Conservation (phyloP, 2,888 invertebrate species). For the Pyrrhia umbra region DNA sequence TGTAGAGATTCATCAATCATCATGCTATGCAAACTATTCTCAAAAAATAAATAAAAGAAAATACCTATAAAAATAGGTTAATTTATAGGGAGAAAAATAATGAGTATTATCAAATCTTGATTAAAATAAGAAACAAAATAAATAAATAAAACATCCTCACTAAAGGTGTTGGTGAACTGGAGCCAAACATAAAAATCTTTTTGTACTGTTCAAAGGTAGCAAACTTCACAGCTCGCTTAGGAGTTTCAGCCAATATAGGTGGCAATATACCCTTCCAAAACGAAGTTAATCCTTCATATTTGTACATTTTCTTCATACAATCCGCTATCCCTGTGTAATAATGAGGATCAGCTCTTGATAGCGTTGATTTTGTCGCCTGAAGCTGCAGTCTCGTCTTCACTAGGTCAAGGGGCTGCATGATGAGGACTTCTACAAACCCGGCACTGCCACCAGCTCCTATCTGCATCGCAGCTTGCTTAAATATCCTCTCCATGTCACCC, state of each 20-base stretch:
- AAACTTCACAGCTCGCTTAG: slow-evolving; percentile 98
- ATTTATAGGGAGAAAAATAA: too few relatives aligned
- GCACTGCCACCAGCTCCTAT: slow-evolving; percentile 97
- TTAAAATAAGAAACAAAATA: slow-evolving; percentile 24
- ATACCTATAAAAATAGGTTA: too few relatives aligned
- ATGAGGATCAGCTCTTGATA: slow-evolving; percentile 85
- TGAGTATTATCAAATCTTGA: not conserved
- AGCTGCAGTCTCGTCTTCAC: slow-evolving; percentile 94
- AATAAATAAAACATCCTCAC: slow-evolving; percentile 79
- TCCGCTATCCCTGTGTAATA: slow-evolving; percentile 95
- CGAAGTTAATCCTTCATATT: slow-evolving; percentile 94
- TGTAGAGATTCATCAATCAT: too few relatives aligned
- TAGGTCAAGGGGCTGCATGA: slow-evolving; percentile 98
- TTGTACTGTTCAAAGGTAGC: slow-evolving; percentile 98
- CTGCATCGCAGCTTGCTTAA: slow-evolving; percentile 94
- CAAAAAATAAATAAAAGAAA: not conserved
- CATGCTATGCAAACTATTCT: not conserved
- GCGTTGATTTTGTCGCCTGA: slow-evolving; percentile 73
- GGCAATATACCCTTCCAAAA: slow-evolving; percentile 98
- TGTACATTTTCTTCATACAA: slow-evolving; percentile 97
- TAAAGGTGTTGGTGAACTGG: slow-evolving; percentile 93
- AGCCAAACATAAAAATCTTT: slow-evolving; percentile 95
- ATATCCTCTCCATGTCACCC: slow-evolving; percentile 82
- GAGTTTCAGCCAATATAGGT: slow-evolving; percentile 98
- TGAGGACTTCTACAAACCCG: slow-evolving; percentile 98